These are phyloP conservation scores for Meta bourneti DNA, from an alignment of 2,888 invertebrate genomes.

Conservation along the genomic window DNA sequence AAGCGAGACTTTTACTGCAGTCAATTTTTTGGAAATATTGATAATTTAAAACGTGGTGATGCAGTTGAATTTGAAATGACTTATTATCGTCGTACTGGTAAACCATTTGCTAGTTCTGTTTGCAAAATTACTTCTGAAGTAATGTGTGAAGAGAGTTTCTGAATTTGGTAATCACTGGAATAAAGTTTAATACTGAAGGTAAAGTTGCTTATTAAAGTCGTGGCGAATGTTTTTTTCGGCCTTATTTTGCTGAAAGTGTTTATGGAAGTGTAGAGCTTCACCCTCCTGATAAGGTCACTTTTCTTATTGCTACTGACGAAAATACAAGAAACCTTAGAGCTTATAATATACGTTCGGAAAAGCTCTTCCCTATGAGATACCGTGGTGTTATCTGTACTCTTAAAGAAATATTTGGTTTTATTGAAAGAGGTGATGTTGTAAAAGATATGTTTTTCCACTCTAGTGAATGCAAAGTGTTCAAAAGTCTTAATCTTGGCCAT, in stretches of 20 bases:
- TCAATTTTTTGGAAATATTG: conserved; percentile 96
- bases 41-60: too few species aligned
- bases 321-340: conserved; percentile 95
- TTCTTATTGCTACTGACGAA: conserved; percentile 97
- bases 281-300: conserved; percentile 96
- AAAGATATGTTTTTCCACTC: too few species aligned
- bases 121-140: conserved; percentile 96
- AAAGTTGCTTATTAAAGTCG: conserved; percentile 98
- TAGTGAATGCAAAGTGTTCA: too few species aligned
- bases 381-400: too few species aligned
- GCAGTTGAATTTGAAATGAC: too few species aligned
- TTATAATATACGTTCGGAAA: conserved; percentile 94
- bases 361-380: conserved; percentile 92
- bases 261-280: conserved; percentile 91
- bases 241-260: conserved; percentile 97
- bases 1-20: conserved; percentile 98
- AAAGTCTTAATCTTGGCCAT: conserved; percentile 93
- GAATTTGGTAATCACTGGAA: conserved; percentile 96
- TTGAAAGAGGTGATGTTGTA: too few species aligned
- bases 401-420: too few species aligned
- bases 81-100: too few species aligned
- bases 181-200: conserved; percentile 86
- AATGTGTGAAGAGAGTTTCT: conserved; percentile 95
- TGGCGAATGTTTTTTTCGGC: conserved; percentile 98
- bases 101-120: too few species aligned